phyloP scores from a whole-genome alignment of 2,797 vertebrate species.

The Poeciliopsis gracilis region DNA sequence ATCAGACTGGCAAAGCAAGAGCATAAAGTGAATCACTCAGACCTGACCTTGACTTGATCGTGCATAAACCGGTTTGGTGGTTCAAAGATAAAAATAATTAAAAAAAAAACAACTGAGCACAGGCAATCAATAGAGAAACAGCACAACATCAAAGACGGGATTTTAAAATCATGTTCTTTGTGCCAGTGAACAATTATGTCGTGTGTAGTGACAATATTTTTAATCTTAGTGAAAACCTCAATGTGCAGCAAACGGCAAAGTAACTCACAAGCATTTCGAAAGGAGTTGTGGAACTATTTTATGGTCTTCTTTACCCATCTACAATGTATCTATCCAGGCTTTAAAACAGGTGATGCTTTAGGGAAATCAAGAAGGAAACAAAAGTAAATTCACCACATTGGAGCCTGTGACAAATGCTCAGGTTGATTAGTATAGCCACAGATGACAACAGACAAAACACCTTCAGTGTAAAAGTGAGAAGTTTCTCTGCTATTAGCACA shows the following conservation, averaged over 20 bases:
- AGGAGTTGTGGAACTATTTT: constrained; percentile 46
- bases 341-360: constrained; percentile 68
- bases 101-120: constrained; percentile 32
- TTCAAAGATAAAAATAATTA: constrained; percentile 56
- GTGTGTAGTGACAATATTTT: constrained; percentile 1
- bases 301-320: constrained; percentile 61
- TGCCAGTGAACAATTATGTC: background rate
- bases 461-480: too few relatives aligned
- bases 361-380: constrained; percentile 63
- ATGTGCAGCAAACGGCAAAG: constrained; percentile 10
- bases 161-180: constrained; percentile 41
- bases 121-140: constrained; percentile 66
- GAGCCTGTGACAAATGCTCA: too few relatives aligned
- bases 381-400: too few relatives aligned
- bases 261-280: constrained; percentile 10
- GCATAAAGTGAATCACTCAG: constrained; percentile 71
- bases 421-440: too few relatives aligned
- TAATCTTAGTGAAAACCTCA: constrained; percentile 9
- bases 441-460: too few relatives aligned
- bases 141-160: constrained; percentile 46
- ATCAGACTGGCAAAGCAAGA: constrained; percentile 53
- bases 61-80: constrained; percentile 58
- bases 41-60: constrained; percentile 79
- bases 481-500: too few relatives aligned
- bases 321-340: constrained; percentile 69